Conservation (phyloP, 2,113 vertebrate genomes). For the Xiphophorus maculatus region DNA sequence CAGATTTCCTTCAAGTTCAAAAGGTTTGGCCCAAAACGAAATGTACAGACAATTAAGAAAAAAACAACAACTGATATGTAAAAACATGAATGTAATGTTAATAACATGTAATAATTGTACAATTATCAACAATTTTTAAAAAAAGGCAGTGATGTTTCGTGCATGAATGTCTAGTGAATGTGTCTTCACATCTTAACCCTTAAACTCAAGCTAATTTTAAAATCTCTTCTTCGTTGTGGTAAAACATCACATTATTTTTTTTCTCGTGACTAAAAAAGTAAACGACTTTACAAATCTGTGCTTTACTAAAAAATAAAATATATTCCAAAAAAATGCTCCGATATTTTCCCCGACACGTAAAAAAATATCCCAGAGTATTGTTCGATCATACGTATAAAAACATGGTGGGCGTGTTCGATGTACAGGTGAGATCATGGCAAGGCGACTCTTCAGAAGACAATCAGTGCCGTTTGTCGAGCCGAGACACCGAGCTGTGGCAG, state of each 20-base stretch:
- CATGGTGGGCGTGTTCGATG: conserved; percentile 36
- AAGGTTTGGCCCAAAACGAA: conserved; percentile 36
- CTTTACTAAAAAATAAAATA: conserved; percentile 80
- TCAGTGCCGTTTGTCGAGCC: conserved; percentile 41
- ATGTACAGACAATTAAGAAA: conserved; percentile 11
- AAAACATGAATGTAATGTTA: conserved; percentile 35
- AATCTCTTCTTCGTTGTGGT: conserved; percentile 60
- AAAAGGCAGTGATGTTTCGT: conserved; percentile 53
- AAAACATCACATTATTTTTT: conserved; percentile 55
- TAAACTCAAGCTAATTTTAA: conserved; percentile 1
- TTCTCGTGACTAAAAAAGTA: conserved; percentile 71
- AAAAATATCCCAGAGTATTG: conserved; percentile 77
- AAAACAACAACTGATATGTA: conserved; percentile 1
- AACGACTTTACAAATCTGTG: conserved; percentile 76
- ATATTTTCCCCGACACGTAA: conserved; percentile 67
- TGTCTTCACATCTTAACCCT: conserved; percentile 33
- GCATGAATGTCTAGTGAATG: conserved; percentile 34
- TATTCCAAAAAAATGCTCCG: conserved; percentile 65
- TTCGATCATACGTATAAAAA: conserved; percentile 60
- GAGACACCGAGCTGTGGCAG: conserved; percentile 23
- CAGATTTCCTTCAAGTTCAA: conserved; percentile 41
- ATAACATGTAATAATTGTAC: background rate
- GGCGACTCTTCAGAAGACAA: conserved; percentile 43
- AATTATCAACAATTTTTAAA: conserved; percentile 2
- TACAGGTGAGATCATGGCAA: conserved; percentile 68